Conservation (phyloP, 2,113 vertebrate genomes). For the Dascyllus trimaculatus region DNA sequence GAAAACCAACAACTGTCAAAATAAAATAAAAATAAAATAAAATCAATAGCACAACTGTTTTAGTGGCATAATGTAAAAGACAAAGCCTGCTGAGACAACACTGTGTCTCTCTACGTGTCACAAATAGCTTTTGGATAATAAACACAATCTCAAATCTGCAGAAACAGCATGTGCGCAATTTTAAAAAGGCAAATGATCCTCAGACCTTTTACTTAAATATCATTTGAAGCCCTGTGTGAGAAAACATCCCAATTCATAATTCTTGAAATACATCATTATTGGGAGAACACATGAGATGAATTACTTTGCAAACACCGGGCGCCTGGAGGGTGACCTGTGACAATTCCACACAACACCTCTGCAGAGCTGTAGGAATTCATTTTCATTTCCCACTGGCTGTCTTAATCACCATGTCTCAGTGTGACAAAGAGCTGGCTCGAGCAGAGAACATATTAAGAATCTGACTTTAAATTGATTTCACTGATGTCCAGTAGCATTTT, state of each 20-base stretch:
- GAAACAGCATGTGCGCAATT: conserved; percentile 42
- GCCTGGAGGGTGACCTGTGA: conserved; percentile 82
- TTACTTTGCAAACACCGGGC: conserved; percentile 81
- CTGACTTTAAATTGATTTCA: conserved; percentile 48
- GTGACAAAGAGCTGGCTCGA: conserved; percentile 84
- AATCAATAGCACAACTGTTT: not conserved
- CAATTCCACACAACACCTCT: conserved; percentile 81
- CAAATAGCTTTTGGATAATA: conserved; percentile 66
- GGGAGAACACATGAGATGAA: conserved; percentile 85
- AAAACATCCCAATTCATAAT: conserved; percentile 86
- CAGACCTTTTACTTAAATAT: conserved; percentile 83
- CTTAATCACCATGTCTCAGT: conserved; percentile 86
- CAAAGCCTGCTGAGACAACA: not conserved
- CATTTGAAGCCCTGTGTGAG: conserved; percentile 80
- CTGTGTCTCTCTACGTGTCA: not conserved
- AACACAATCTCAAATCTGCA: conserved; percentile 71
- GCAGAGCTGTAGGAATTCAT: conserved; percentile 85
- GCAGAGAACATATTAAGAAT: conserved; percentile 72
- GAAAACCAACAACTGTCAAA: not conserved
- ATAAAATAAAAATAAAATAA: not conserved
- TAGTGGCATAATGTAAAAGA: not conserved
- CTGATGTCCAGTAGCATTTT: conserved; percentile 21
- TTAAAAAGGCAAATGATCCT: conserved; percentile 65
- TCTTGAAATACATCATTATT: conserved; percentile 84
- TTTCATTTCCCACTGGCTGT: conserved; percentile 84